Evolutionary conservation across 2,113 vertebrate genomes (phyloP), one percentile per base, ranked within the genome.

Genomic region (Gadus chalcogrammus): DNA sequence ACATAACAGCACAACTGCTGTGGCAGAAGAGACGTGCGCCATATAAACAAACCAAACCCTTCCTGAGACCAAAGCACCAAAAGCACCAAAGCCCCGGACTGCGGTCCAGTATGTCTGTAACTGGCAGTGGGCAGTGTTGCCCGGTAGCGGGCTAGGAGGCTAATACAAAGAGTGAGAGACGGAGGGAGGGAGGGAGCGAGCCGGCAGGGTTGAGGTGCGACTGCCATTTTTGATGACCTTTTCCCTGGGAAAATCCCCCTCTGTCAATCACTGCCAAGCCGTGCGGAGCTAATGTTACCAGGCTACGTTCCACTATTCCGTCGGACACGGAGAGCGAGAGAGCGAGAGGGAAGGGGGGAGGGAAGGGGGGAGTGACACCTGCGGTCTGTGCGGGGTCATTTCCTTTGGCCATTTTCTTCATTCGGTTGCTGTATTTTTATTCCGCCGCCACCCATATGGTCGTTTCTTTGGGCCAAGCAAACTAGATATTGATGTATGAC

Each of bases 401-500:
- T 79, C 77, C 64, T 77, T 69, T 61, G 68, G 79, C 74, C 31
- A 66, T 65, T 79, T 74, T 64, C 79, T 67, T 31, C 7, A 2
- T 48, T 9, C 8, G 42, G 42, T 65, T 72, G 77, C 60, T 76
- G 74, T 72, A 87, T 6, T 74, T 70, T 70, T 80, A 71, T 71
- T 74, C 38, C 59, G 2, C 58, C 72, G 20, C 68, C 77, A 77
- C 73, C 79, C 13, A 28, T 55, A 65, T 62, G 63, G 71, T 71
- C 70, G 65, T 72, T 59, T 52, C 68, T 58, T 58, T 16, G 67
- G 76, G 73, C 75, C 73, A 70, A 82, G 71, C 64, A 74, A 85
- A 85, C 74, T 70, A 71, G 67, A 82, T 79, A 82, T 79, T 81
- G 71, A 83, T 84, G 60, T 72, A 76, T 58, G 72, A 63, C n/a